Evolutionary conservation across 2,797 vertebrate species (phyloP).

Genomic region (Micropoecilia bifurca): DNA sequence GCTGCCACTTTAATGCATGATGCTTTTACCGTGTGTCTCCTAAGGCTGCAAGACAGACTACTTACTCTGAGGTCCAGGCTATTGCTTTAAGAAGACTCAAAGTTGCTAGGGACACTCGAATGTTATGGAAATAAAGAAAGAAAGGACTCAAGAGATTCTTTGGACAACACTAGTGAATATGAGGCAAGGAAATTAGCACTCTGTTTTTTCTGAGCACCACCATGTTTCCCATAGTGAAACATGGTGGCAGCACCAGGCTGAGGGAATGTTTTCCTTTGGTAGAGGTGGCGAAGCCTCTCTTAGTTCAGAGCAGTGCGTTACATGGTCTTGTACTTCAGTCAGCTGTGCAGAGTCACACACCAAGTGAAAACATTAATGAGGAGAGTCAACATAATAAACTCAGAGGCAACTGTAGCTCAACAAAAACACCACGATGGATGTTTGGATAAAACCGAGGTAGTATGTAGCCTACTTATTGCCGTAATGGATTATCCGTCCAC

Average conservation of each 20-base stretch:
- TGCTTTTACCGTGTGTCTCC: slow-evolving; percentile 68
- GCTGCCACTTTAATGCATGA: slow-evolving; percentile 68
- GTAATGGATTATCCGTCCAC: too few relatives aligned
- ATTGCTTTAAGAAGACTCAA: slow-evolving; percentile 6
- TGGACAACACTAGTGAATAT: not conserved
- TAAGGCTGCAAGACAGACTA: slow-evolving; percentile 38
- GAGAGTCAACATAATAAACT: too few relatives aligned
- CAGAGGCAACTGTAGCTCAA: too few relatives aligned
- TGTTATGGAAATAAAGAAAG: not conserved
- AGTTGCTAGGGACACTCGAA: not conserved
- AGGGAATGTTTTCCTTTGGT: not conserved
- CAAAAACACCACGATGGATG: too few relatives aligned
- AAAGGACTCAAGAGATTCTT: not conserved
- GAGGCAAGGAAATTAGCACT: not conserved
- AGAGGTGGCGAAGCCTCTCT: not conserved
- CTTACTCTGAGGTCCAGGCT: slow-evolving; percentile 31
- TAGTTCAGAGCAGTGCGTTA: too few relatives aligned
- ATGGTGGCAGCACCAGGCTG: not conserved
- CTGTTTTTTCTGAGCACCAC: not conserved
- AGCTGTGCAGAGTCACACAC: too few relatives aligned
- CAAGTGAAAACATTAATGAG: too few relatives aligned
- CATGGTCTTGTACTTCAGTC: too few relatives aligned
- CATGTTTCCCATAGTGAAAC: not conserved
- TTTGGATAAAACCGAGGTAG: too few relatives aligned
- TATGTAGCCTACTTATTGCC: too few relatives aligned